These are phyloP conservation scores for Drosophila niveifrons DNA, from an alignment of 2,888 invertebrate genomes.

Conservation along the genomic window DNA sequence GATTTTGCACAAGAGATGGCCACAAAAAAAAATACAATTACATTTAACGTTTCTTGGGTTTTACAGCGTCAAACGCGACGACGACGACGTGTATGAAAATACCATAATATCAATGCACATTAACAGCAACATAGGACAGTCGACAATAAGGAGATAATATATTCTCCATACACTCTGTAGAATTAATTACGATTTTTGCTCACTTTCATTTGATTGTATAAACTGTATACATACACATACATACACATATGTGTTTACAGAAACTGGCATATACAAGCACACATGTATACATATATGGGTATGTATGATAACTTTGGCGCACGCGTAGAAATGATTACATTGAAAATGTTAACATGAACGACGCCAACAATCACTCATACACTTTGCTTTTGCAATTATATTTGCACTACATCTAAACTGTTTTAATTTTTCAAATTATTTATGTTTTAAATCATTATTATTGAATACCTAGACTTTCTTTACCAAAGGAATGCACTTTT, in stretches of 20 bases:
- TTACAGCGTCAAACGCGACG: too few relatives aligned
- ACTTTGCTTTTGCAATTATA: neutral
- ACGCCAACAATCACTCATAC: neutral
- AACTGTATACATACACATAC: conserved; percentile 4
- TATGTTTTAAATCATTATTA: too few relatives aligned
- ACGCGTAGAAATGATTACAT: conserved; percentile 11
- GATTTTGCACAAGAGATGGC: neutral
- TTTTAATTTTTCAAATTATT: too few relatives aligned
- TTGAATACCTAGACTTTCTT: too few relatives aligned
- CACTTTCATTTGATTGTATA: conserved; percentile 7
- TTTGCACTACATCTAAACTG: too few relatives aligned
- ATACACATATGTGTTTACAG: neutral
- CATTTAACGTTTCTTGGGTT: neutral
- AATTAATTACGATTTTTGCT: conserved; percentile 1
- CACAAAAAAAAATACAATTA: neutral
- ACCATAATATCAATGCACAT: neutral
- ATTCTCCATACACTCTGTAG: neutral
- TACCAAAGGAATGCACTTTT: too few relatives aligned
- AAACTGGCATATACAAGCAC: neutral
- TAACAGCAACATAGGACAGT: neutral
- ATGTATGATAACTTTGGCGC: conserved; percentile 13
- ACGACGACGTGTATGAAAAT: too few relatives aligned
- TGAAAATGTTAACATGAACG: neutral
- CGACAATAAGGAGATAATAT: neutral
- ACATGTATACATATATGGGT: neutral